These are phyloP conservation scores for Melitaea cinxia DNA, from an alignment of 1,140 invertebrate species.

Conservation along the genomic window DNA sequence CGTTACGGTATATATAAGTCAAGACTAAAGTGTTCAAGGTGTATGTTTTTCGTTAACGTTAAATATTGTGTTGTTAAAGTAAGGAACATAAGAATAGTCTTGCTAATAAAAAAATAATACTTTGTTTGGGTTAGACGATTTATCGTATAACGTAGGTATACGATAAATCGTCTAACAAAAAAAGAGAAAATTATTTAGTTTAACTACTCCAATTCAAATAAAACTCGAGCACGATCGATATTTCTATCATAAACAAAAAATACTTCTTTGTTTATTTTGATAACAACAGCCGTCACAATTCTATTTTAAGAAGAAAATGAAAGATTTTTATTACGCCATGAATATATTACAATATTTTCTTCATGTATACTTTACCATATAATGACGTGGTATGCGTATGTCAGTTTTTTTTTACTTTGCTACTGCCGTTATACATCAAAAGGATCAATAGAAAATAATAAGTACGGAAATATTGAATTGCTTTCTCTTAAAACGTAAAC, in stretches of 20 bases:
- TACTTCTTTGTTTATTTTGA: background rate
- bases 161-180: background rate
- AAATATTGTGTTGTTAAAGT: background rate
- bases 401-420: background rate
- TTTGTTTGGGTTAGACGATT: too few species aligned
- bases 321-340: background rate
- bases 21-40: background rate
- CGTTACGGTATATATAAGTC: background rate
- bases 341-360: background rate
- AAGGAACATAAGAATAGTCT: background rate
- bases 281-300: background rate
- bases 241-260: background rate
- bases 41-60: background rate
- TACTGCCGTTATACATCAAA: background rate
- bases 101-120: too few species aligned
- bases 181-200: background rate
- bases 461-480: background rate
- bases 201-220: background rate
- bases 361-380: background rate
- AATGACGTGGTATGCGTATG: background rate
- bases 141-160: too few species aligned
- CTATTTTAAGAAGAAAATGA: background rate
- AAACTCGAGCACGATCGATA: background rate
- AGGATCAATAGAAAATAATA: background rate
- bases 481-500: background rate